Evolutionary conservation across 2,113 vertebrate genomes (phyloP).

Genomic region (Cercocebus atys): DNA sequence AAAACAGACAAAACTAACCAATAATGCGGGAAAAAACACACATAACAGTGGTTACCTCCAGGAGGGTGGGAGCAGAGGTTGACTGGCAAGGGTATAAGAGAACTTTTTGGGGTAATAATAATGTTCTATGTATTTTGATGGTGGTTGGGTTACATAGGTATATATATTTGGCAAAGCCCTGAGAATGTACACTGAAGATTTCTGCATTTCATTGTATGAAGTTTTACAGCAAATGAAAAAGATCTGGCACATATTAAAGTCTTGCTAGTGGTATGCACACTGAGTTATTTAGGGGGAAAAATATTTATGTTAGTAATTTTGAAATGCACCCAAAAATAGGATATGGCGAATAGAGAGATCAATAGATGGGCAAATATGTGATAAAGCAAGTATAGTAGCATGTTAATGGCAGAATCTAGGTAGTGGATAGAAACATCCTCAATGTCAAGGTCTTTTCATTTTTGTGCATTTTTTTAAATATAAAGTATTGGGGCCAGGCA

Average conservation of each 20-base stretch:
- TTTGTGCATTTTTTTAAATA: not conserved
- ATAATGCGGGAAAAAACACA: not conserved
- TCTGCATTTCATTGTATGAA: not conserved
- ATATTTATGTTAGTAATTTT: not conserved
- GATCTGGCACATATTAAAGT: not conserved
- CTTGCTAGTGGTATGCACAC: not conserved
- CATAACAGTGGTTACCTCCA: not conserved
- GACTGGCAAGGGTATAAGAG: not conserved
- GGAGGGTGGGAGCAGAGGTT: not conserved
- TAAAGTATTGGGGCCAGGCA: not conserved
- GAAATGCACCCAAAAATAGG: not conserved
- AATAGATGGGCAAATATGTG: not conserved
- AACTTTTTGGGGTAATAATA: not conserved
- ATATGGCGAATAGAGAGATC: not conserved
- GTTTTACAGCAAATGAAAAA: not conserved
- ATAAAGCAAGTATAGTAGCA: no score
- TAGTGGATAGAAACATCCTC: not conserved
- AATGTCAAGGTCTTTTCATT: not conserved
- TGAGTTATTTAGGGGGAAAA: not conserved
- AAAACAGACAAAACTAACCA: not conserved
- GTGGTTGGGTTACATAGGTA: not conserved
- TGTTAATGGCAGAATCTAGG: not conserved
- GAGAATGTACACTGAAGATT: not conserved
- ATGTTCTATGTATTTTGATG: not conserved
- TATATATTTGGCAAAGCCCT: not conserved